Evolutionary conservation across 2,888 invertebrate species (phyloP).

Genomic region (Aporophyla nigra): DNA sequence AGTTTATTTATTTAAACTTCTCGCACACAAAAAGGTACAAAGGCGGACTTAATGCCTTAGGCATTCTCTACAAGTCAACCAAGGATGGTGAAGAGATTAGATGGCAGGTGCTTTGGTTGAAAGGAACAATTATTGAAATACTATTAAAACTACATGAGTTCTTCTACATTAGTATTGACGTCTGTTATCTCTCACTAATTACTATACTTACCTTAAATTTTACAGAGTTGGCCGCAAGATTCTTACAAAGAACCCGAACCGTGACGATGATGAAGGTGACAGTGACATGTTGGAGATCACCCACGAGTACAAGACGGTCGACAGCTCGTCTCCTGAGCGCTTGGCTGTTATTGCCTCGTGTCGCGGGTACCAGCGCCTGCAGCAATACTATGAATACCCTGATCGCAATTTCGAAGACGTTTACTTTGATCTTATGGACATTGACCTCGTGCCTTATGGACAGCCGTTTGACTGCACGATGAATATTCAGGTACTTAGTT

Average conservation of each 20-base stretch:
- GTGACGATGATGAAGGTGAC: slow-evolving; percentile 92
- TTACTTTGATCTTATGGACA: slow-evolving; percentile 92
- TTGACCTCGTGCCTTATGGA: slow-evolving; percentile 92
- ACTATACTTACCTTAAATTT: slow-evolving; percentile 23
- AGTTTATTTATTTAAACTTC: no score
- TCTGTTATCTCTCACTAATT: background rate
- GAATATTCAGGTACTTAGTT: slow-evolving; percentile 89
- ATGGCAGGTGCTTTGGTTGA: no score
- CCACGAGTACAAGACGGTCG: slow-evolving; percentile 92
- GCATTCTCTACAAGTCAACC: no score
- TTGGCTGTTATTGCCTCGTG: slow-evolving; percentile 93
- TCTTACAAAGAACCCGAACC: slow-evolving; percentile 92
- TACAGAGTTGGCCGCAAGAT: slow-evolving; percentile 93
- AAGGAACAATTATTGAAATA: no score
- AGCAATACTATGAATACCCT: slow-evolving; percentile 92
- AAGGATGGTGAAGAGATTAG: no score
- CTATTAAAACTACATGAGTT: no score
- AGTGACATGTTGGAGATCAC: slow-evolving; percentile 93
- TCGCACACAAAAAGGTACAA: no score
- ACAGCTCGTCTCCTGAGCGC: slow-evolving; percentile 92
- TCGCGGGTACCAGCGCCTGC: slow-evolving; percentile 91
- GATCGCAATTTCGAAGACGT: slow-evolving; percentile 92
- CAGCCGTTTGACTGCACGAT: slow-evolving; percentile 93
- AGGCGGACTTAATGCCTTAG: no score
- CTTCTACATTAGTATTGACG: background rate